phyloP scores from a whole-genome alignment of 2,797 vertebrate genomes.

The Myotis planiceps region DNA sequence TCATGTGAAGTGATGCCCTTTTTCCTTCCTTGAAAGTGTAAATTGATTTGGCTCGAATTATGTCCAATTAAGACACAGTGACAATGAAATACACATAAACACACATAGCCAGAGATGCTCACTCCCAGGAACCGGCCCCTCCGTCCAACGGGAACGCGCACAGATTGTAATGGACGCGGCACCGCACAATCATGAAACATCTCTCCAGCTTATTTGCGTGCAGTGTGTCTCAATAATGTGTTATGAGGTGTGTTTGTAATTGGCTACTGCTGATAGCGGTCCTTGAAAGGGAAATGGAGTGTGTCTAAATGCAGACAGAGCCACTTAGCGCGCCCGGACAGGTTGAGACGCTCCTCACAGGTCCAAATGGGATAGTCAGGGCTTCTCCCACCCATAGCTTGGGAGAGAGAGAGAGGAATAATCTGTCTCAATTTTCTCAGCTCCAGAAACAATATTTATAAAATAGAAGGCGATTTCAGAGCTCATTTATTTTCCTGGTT shows the following conservation, averaged over 20 bases:
- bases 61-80: conserved; percentile 32
- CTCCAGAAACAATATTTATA: conserved; percentile 86
- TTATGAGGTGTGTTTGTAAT: conserved; percentile 89
- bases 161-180: conserved; percentile 58
- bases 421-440: conserved; percentile 86
- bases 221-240: conserved; percentile 83
- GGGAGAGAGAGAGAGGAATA: conserved; percentile 78
- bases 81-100: conserved; percentile 52
- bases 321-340: conserved; percentile 83
- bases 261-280: conserved; percentile 80
- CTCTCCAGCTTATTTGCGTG: conserved; percentile 81
- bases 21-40: conserved; percentile 40
- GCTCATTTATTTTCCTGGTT: conserved; percentile 83
- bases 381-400: conserved; percentile 79
- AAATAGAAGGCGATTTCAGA: conserved; percentile 88
- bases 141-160: rapidly evolving
- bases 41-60: conserved; percentile 21
- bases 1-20: conserved; percentile 41
- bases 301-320: conserved; percentile 89
- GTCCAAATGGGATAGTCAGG: conserved; percentile 86
- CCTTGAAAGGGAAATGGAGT: conserved; percentile 88
- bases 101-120: not conserved
- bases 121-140: not conserved
- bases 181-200: conserved; percentile 66
- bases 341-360: conserved; percentile 77